phyloP scores from a whole-genome alignment of 2,113 vertebrate genomes.

The Ceyx cyanopectus region DNA sequence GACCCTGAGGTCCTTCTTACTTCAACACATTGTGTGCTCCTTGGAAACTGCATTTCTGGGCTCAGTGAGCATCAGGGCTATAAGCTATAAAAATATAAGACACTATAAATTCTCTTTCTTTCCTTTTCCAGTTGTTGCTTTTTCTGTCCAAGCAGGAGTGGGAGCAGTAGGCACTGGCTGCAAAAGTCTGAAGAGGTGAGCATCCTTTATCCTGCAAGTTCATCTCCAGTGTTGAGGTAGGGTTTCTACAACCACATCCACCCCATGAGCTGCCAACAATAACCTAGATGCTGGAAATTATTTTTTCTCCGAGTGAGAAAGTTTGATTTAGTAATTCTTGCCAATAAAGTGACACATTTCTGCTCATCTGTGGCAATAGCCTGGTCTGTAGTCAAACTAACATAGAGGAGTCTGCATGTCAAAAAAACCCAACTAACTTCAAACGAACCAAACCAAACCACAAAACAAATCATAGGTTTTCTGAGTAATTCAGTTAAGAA shows the following conservation, averaged over 20 bases:
- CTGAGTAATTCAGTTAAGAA: background rate
- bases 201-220: background rate
- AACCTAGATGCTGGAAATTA: background rate
- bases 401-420: background rate
- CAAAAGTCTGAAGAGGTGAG: background rate
- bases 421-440: background rate
- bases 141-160: background rate
- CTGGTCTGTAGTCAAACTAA: background rate
- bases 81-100: background rate
- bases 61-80: background rate
- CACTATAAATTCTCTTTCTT: background rate
- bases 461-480: background rate
- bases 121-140: background rate
- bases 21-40: background rate
- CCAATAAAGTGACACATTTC: background rate
- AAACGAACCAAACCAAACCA: no score
- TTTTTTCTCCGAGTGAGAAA: accelerated
- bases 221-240: background rate
- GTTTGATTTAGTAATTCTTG: background rate
- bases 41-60: background rate
- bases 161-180: background rate
- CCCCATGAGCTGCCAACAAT: background rate
- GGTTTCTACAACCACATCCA: background rate
- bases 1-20: background rate
- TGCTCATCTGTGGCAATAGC: background rate